Evolutionary conservation across 2,113 vertebrate species (phyloP).

Genomic region (Xyliphius kryptos): DNA sequence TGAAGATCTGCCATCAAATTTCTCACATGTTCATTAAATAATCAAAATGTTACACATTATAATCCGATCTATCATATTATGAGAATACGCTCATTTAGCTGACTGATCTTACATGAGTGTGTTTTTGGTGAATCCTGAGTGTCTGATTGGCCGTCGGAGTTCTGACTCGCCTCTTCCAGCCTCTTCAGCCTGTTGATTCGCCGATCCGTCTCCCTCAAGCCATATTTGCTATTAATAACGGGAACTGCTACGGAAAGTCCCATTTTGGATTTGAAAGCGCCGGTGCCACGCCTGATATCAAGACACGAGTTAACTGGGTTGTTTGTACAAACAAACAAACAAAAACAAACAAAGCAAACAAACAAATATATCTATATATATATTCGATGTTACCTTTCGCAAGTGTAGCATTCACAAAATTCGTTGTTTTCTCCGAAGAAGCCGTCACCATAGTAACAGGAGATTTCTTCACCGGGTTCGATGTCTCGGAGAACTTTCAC

Average conservation of each 20-base stretch:
- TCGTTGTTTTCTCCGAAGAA: conserved; percentile 99
- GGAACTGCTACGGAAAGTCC: conserved; percentile 85
- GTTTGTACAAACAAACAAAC: no score
- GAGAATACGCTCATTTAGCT: no score
- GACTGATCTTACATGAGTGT: conserved; percentile 67
- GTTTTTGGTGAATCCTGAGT: conserved; percentile 94
- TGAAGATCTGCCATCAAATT: no score
- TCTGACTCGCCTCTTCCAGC: conserved; percentile 82
- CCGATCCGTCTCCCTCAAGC: conserved; percentile 95
- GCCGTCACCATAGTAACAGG: conserved; percentile 95
- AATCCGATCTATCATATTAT: no score
- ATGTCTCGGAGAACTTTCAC: conserved; percentile 96
- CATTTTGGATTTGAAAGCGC: conserved; percentile 96
- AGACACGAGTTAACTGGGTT: neutral
- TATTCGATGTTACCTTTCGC: conserved; percentile 99
- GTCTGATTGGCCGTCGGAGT: conserved; percentile 90
- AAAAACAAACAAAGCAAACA: no score
- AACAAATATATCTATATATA: no score
- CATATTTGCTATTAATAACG: conserved; percentile 98
- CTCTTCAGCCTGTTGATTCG: conserved; percentile 97
- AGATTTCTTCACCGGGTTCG: conserved; percentile 97
- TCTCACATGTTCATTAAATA: no score
- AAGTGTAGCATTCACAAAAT: conserved; percentile 99
- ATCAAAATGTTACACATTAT: no score
- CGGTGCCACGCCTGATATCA: conserved; percentile 81